Base-by-base conservation (phyloP, 2,113 vertebrate genomes). In the Coregonus clupeaformis region DNA sequence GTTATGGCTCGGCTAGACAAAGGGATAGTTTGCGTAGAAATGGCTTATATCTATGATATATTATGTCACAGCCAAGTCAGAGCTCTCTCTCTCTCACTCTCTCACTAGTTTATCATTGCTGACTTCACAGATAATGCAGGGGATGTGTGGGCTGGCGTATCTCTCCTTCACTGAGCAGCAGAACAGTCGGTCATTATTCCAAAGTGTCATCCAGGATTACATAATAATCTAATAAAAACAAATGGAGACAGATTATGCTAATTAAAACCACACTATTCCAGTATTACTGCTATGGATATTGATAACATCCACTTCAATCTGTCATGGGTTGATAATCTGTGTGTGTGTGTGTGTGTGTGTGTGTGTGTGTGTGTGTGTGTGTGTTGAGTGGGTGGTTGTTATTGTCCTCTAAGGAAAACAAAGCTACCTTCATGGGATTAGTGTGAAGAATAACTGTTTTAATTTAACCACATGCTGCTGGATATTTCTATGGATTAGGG, bases 191-290 rank as follows among this genome's bases (percentile, higher is more conserved):
- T 73, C 76, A 83, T 83, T 86, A 78, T 79, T 82, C 73, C 75
- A 63, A 84, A 88, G 82, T 84, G 87, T 74, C 87, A 82, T 65
- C 69, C 27, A n/a, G 73, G 60, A 76, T 89, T 87, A 67, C 79
- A 83, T 85, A 88, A 87, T 73, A 83, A 81, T 88, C 72, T 68
- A 86, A 90, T 86, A 73, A 88, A 86, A 75, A 87, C 80, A 86
- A 85, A 77, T 78, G 72, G 69, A 84, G 79, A 67, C 57, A 77
- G 81, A 84, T 86, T 82, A 82, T 74, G n/a, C 30, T 86, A 82
- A 90, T 87, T 82, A 86, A 80, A 83, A 76, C 70, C 76, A 63
- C 66, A 76, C 62, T 75, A 78, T 76, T 86, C 71, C 82, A 87
- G 82, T 65, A 76, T 77, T 42, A 42, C 9, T 80, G 84, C 59